A percentile compares a stretch with the other conserved stretches of the same genome.
Evolutionary conservation across 2,113 vertebrate species (phyloP).

Genomic region (Crotalus tigris): DNA sequence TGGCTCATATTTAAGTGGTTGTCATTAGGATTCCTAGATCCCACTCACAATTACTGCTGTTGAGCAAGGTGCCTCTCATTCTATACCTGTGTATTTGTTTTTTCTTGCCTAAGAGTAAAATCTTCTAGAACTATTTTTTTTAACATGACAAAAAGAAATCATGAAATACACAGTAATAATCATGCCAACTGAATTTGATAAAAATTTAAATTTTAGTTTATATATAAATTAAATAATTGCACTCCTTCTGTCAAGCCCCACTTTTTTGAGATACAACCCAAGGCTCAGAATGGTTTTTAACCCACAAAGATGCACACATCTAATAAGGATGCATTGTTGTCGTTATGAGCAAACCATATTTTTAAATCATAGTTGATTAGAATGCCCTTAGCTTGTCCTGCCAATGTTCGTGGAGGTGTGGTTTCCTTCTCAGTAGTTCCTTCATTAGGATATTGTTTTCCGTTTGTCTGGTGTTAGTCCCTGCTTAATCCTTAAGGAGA

Average conservation of each 20-base stretch:
- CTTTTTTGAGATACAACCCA: neutral
- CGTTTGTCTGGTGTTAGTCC: neutral
- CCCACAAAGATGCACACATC: neutral
- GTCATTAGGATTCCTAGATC: neutral
- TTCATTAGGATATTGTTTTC: neutral
- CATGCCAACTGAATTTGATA: neutral
- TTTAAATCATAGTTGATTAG: neutral
- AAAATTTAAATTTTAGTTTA: neutral
- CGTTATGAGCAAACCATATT: neutral
- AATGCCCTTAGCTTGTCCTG: neutral
- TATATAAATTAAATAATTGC: neutral
- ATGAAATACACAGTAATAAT: neutral
- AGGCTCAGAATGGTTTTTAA: neutral
- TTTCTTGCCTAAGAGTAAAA: neutral
- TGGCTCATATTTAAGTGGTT: neutral
- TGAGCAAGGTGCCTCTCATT: neutral
- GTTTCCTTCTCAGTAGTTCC: neutral
- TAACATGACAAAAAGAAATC: neutral
- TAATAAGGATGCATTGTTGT: neutral
- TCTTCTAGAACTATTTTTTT: neutral
- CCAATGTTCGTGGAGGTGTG: neutral
- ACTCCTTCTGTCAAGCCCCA: neutral
- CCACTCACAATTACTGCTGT: neutral
- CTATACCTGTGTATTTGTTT: neutral
- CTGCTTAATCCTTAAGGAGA: neutral